phyloP scores from a whole-genome alignment of 2,888 invertebrate species.

The Rapana venosa region DNA sequence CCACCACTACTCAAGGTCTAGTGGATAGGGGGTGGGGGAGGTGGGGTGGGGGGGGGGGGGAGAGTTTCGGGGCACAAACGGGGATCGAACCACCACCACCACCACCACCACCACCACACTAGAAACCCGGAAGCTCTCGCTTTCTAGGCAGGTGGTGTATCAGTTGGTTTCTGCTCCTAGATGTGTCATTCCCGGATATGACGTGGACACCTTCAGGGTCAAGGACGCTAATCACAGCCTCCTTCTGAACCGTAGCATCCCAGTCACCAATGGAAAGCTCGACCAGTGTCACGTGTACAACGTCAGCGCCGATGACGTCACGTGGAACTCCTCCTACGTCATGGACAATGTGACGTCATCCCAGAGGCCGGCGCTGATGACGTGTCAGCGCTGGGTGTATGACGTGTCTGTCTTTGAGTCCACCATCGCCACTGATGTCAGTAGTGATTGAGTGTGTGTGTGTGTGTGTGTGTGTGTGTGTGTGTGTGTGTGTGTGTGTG shows the following conservation, averaged over 20 bases:
- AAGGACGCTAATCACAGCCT: conserved; percentile 39
- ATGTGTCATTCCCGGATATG: conserved; percentile 41
- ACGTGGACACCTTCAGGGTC: conserved; percentile 32
- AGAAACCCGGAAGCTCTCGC: too few species aligned
- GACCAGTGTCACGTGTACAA: conserved; percentile 41
- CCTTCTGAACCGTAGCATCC: conserved; percentile 44
- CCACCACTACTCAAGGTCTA: too few species aligned
- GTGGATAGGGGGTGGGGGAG: too few species aligned
- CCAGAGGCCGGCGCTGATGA: background rate
- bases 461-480: too few species aligned
- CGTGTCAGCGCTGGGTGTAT: conserved; percentile 50
- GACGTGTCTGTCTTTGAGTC: conserved; percentile 44
- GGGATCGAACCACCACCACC: too few species aligned
- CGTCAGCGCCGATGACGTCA: conserved; percentile 15
- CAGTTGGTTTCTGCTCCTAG: background rate
- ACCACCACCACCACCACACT: too few species aligned
- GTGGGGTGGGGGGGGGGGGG: too few species aligned
- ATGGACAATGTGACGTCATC: background rate
- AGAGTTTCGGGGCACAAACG: too few species aligned
- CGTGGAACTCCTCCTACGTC: background rate
- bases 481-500: too few species aligned
- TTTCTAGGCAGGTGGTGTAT: too few species aligned
- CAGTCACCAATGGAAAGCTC: conserved; percentile 5
- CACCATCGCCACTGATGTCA: conserved; percentile 49
- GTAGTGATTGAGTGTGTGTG: background rate